phyloP scores from a whole-genome alignment of 1,140 invertebrate species.

The Pinna nobilis region DNA sequence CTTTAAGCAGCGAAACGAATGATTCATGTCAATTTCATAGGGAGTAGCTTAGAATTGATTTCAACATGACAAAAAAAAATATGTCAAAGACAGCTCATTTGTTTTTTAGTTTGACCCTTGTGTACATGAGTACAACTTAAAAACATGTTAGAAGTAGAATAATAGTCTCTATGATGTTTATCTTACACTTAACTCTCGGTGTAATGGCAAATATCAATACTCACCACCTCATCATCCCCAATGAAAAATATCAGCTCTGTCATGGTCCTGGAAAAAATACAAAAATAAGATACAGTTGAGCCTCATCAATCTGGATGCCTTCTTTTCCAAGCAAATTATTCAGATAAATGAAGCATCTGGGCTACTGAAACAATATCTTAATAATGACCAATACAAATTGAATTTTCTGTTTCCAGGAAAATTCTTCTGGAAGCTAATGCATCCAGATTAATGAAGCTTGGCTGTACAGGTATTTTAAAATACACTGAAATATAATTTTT shows the following conservation, averaged over 20 bases:
- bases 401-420: no score
- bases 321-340: no score
- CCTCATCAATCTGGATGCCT: no score
- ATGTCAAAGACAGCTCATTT: slow-evolving; percentile 9
- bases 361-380: no score
- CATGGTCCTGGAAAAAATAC: slow-evolving; percentile 74
- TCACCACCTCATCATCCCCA: slow-evolving; percentile 79
- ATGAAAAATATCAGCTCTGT: slow-evolving; percentile 79
- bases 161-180: background rate
- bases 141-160: background rate
- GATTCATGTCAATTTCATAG: background rate
- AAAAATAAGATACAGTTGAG: no score
- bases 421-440: no score
- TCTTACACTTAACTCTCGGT: background rate
- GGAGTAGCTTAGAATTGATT: background rate
- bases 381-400: no score
- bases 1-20: no score
- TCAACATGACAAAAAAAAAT: background rate
- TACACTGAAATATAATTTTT: no score
- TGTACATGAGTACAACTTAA: background rate
- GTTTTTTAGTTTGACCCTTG: background rate
- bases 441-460: no score
- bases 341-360: no score
- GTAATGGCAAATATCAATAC: slow-evolving; percentile 37
- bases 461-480: no score